Evolutionary conservation across 2,888 invertebrate genomes (phyloP).

Genomic region (Belgica antarctica): DNA sequence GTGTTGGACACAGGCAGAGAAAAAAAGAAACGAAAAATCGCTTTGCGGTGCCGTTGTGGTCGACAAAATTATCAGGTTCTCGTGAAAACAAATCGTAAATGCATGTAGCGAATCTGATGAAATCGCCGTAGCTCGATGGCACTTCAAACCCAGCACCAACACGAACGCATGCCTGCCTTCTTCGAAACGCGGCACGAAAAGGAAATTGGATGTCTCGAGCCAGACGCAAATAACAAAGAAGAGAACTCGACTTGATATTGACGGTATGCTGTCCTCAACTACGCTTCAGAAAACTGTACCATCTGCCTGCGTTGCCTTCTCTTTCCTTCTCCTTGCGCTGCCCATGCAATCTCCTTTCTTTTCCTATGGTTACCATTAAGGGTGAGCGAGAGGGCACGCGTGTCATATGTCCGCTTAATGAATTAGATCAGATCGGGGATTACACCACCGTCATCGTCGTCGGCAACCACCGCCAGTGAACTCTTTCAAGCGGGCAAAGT

Average conservation of each 20-base stretch:
- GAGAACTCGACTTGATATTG: conserved; percentile 4
- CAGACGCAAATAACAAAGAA: conserved; percentile 15
- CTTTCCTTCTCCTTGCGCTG: not conserved
- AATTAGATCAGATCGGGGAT: too few species aligned
- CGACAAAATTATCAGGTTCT: conserved; percentile 40
- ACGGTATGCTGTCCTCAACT: not conserved
- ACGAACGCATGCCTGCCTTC: too few species aligned
- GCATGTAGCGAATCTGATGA: conserved; percentile 11
- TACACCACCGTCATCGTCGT: too few species aligned
- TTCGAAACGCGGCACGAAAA: too few species aligned
- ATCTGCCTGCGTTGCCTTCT: not conserved
- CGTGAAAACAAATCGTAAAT: conserved; percentile 29
- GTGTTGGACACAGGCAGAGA: not conserved
- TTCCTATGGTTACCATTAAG: too few species aligned
- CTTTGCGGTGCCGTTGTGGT: conserved; percentile 31
- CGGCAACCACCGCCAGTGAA: too few species aligned
- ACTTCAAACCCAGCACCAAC: conserved; percentile 15
- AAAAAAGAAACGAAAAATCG: conserved; percentile 10
- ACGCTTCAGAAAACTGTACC: not conserved
- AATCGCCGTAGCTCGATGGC: not conserved
- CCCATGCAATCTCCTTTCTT: not conserved
- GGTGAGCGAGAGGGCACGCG: too few species aligned
- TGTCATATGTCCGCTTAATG: too few species aligned
- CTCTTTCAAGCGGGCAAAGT: too few species aligned
- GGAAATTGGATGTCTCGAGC: not conserved